phyloP scores from a whole-genome alignment of 2,797 vertebrate genomes.

The Darevskia nairensis region DNA sequence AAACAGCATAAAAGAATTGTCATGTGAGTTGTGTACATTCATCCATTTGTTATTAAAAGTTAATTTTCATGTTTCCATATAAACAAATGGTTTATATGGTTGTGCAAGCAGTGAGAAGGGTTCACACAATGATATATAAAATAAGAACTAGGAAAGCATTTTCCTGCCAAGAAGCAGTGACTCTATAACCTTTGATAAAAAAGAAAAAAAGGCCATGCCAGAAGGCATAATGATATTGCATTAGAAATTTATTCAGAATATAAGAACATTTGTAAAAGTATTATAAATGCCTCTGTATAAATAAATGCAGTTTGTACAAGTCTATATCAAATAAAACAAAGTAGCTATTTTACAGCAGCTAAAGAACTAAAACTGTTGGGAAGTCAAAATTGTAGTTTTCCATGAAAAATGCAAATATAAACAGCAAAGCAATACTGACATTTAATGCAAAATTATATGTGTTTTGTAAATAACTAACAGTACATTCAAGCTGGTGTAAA shows the following conservation, averaged over 20 bases:
- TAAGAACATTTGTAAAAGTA: constrained; percentile 84
- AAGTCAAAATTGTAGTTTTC: constrained; percentile 32
- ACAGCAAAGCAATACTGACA: constrained; percentile 69
- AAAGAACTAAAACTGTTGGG: constrained; percentile 70
- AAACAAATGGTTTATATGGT: neutral
- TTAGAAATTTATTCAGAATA: constrained; percentile 88
- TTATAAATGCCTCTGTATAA: constrained; percentile 89
- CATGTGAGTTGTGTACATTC: neutral
- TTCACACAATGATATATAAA: neutral
- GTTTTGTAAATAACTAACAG: constrained; percentile 65
- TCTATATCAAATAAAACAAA: constrained; percentile 82
- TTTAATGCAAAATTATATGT: constrained; percentile 65
- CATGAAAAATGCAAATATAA: constrained; percentile 60
- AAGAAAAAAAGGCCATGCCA: neutral
- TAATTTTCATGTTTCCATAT: neutral
- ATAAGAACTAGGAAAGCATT: neutral
- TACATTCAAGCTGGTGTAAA: constrained; percentile 75
- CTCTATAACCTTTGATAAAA: neutral
- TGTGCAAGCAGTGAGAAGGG: neutral
- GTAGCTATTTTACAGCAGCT: constrained; percentile 79
- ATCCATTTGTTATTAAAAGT: constrained; percentile 7
- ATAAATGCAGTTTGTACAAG: constrained; percentile 84
- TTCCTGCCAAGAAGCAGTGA: neutral
- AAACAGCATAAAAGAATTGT: neutral
- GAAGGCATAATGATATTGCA: constrained; percentile 51